Evolutionary conservation across 2,113 vertebrate species (phyloP).

Genomic region (Mormyrus iriodes): DNA sequence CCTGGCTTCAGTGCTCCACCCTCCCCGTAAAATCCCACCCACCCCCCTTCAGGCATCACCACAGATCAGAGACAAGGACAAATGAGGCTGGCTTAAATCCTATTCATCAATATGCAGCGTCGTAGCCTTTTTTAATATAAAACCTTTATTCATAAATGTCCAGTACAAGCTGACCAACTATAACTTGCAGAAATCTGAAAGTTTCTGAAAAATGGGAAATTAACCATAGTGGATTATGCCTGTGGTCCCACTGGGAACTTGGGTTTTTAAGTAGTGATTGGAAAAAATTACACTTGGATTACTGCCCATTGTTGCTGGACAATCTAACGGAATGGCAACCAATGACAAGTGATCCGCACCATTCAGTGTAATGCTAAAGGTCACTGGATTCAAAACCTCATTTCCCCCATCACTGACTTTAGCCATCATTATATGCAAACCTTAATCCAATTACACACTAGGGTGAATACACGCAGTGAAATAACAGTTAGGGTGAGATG

Average conservation of each 20-base stretch:
- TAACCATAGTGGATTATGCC: neutral
- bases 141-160: neutral
- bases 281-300: neutral
- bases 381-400: neutral
- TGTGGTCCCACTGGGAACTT: neutral
- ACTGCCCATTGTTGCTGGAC: neutral
- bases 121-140: neutral
- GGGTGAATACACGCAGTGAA: neutral
- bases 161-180: neutral
- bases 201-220: neutral
- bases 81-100: neutral
- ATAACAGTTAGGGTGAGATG: neutral
- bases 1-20: neutral
- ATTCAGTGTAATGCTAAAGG: neutral
- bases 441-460: constrained; percentile 2
- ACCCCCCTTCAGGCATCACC: neutral
- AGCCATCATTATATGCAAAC: neutral
- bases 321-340: neutral
- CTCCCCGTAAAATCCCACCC: neutral
- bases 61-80: neutral
- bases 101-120: neutral
- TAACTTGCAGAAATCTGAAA: neutral
- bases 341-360: neutral
- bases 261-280: neutral
- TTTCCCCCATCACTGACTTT: neutral